phyloP scores from a whole-genome alignment of 2,113 vertebrate genomes.

The Prunella fulvescens region DNA sequence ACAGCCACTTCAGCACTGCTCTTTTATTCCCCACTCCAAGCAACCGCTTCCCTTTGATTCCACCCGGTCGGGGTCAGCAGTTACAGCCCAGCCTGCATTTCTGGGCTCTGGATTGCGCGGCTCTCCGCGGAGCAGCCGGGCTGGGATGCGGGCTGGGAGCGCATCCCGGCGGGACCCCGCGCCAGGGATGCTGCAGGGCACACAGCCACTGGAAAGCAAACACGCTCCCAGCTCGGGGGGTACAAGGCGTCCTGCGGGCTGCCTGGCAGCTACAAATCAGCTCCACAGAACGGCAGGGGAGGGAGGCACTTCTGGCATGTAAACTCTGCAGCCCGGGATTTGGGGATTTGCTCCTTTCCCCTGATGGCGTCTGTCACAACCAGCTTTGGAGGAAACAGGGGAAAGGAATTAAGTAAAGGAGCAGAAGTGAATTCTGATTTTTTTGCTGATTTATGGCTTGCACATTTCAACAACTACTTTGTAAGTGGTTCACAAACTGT shows the following conservation, averaged over 20 bases:
- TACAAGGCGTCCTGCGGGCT: background rate
- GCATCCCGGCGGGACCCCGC: background rate
- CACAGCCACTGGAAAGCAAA: conserved; percentile 5
- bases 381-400: background rate
- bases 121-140: background rate
- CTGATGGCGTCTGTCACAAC: background rate
- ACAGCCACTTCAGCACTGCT: background rate
- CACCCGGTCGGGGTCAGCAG: background rate
- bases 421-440: background rate
- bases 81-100: background rate
- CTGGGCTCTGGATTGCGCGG: background rate
- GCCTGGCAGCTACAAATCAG: background rate
- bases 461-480: background rate
- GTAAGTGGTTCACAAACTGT: background rate
- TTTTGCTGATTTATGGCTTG: background rate
- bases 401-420: background rate
- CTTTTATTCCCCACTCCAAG: background rate
- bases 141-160: accelerated
- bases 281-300: background rate
- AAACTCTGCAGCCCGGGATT: background rate
- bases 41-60: background rate
- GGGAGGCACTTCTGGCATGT: background rate
- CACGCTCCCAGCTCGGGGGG: conserved; percentile 1
- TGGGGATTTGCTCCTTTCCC: background rate
- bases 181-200: conserved; percentile 12